Conservation (phyloP, 2,797 vertebrate species). For the Ceyx erithaca region DNA sequence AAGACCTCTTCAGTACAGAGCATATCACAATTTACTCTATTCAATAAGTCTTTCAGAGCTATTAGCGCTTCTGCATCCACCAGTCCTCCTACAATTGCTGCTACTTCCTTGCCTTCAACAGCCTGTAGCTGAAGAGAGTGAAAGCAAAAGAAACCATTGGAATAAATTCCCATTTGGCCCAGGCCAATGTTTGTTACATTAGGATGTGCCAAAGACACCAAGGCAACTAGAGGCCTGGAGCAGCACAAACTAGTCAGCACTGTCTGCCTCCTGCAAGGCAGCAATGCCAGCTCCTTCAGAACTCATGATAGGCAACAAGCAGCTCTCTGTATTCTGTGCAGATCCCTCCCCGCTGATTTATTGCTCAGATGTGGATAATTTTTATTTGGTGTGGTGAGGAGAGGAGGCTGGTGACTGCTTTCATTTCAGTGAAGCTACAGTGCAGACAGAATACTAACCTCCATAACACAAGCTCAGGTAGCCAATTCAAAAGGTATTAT, state of each 20-base stretch:
- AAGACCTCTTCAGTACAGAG: constrained; percentile 97
- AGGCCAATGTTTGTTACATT: background rate
- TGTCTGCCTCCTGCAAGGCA: background rate
- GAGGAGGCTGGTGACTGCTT: background rate
- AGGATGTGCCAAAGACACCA: background rate
- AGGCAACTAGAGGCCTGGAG: background rate
- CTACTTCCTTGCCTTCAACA: constrained; percentile 86
- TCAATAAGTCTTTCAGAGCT: constrained; percentile 93
- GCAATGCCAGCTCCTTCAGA: background rate
- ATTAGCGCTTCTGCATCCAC: constrained; percentile 94
- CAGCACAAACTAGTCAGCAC: background rate
- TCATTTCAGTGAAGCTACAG: background rate
- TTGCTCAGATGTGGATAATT: background rate
- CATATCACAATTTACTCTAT: constrained; percentile 88
- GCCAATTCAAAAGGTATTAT: background rate
- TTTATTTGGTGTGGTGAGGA: background rate
- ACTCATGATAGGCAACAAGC: background rate
- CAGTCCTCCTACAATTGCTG: constrained; percentile 92
- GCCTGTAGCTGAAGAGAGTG: constrained; percentile 83
- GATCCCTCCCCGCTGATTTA: background rate
- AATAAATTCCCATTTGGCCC: background rate
- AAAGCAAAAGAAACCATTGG: background rate
- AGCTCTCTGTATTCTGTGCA: background rate
- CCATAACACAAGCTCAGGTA: background rate
- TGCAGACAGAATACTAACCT: background rate